Evolutionary conservation across 2,797 vertebrate species (phyloP).

Genomic region (Scleropages formosus): DNA sequence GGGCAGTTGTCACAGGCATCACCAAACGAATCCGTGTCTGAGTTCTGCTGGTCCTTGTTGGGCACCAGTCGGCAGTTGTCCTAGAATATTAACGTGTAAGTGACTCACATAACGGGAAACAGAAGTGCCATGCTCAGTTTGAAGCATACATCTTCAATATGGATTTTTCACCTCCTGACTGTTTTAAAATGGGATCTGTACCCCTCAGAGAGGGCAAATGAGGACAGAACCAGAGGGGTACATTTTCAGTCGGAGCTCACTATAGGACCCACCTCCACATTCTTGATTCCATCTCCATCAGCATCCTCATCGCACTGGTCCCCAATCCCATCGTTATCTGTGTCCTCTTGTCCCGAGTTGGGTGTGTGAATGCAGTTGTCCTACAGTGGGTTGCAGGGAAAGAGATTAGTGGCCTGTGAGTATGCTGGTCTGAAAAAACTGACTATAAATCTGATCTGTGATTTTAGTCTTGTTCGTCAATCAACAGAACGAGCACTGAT

Average conservation of each 20-base stretch:
- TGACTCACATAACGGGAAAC: not conserved
- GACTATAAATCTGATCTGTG: too few relatives aligned
- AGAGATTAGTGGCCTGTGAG: not conserved
- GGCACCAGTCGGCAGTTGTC: constrained; percentile 89
- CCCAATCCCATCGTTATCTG: constrained; percentile 85
- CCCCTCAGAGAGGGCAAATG: not conserved
- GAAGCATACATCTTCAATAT: not conserved
- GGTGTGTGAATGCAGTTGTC: constrained; percentile 90
- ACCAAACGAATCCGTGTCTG: constrained; percentile 89
- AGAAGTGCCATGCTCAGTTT: not conserved
- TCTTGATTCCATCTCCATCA: constrained; percentile 89
- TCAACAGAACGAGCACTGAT: too few relatives aligned
- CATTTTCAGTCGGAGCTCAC: not conserved
- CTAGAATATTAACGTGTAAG: constrained; percentile 55
- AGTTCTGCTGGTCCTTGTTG: constrained; percentile 96
- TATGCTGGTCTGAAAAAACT: not conserved
- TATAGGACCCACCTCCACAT: constrained; percentile 77
- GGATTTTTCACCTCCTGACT: not conserved
- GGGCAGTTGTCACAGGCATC: constrained; percentile 94
- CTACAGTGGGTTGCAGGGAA: constrained; percentile 44
- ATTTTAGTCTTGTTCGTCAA: too few relatives aligned
- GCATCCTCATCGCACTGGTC: constrained; percentile 94
- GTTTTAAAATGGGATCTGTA: not conserved
- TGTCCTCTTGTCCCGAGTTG: constrained; percentile 93
- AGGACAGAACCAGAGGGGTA: not conserved